Base-by-base conservation (phyloP, 2,888 invertebrate species). In the Neocrepidodera transversa region DNA sequence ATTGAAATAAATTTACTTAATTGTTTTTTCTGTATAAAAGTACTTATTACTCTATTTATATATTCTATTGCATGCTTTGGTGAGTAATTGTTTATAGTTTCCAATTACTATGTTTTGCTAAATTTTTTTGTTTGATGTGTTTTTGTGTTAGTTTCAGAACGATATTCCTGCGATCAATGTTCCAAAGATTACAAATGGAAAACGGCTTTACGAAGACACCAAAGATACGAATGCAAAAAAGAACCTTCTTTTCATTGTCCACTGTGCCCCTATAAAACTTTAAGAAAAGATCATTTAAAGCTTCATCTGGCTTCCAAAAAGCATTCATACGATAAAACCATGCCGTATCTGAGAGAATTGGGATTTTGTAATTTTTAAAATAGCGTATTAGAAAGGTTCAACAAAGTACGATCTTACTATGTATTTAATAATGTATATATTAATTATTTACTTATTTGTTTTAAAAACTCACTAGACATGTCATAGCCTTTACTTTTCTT, bases 181-280 rank as follows among this genome's bases (percentile, higher is more conserved):
- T 35, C 16, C 7, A 62, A 54, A 23, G 23, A 16, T 6, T 68
- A 66, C 51, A 57, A 38, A 35, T 48, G 58, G 32, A 55, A 43
- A 32, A 54, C 61, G 2, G 60, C 63, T 7, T 52, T 68, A 14
- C 36, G 32, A 14, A 49, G 59, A 20, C 65, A 65, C 43, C 10
- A 51, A 14, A 45, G 40, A 38, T 70, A 66, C 57, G 67, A 68
- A 43, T 70, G 70, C 53, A 63, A 62, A 42, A 68, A 65, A 57
- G 67, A 69, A 35, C 67, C 68, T 2, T 32, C 53, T 10, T 70
- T 69, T 56, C 42, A 47, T 1, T 70, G 70, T 42, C 45, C 35
- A 0, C 43, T 50, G 14, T 68, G 68, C 38, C 8, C 35, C 4
- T 65, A 67, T 17, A 64, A 38, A 20, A 50, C 60, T 1, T 54